Base-by-base conservation (phyloP, 2,888 invertebrate species). In the Nomada ferruginata region DNA sequence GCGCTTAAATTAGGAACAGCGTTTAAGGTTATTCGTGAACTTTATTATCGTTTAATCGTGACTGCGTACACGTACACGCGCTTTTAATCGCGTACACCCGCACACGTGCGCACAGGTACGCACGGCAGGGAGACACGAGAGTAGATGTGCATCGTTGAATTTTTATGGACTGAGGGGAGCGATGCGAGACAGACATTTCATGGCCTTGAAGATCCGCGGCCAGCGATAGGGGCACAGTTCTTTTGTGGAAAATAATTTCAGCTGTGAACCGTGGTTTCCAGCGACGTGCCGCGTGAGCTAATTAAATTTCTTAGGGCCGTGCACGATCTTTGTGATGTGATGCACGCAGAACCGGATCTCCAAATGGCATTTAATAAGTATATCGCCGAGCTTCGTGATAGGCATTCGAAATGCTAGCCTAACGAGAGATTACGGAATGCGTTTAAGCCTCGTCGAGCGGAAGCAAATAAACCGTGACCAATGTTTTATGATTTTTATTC, bases 151-250 rank as follows among this genome's bases (percentile, higher is more conserved):
- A 75, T 83, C 81, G 84, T 77, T 83, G 84, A 84, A 83, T 84
- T 83, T 84, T 84, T 84, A 83, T 84, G 82, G 83, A 61, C 76
- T 57, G 68, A 84, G 79, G 82, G 82, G 79, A 79, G 74, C 82
- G 79, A 75, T 71, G 85, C 76, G 85, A 74, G 85, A 77, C 79
- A 76, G 74, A 82, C 85, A 72, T 79, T 70, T 82, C 76, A 74
- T 82, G 84, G 80, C 85, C 85, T 85, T 85, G 85, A 84, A 84
- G 84, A 85, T 85, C 82, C 63, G 69, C 75, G 71, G 73, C 66
- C 60, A 47, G 76, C 82, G 84, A 84, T 84, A 84, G 83, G 73
- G 65, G 70, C 74, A 71, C 73, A 65, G 64, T 68, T 74, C 84
- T 82, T 82, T 82, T 75, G 81, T 75, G 84, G 78, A 85, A 84